Percentiles rank a stretch among this genome's conserved stretches.
Conservation (phyloP, 2,113 vertebrate genomes). For the Alces alces region DNA sequence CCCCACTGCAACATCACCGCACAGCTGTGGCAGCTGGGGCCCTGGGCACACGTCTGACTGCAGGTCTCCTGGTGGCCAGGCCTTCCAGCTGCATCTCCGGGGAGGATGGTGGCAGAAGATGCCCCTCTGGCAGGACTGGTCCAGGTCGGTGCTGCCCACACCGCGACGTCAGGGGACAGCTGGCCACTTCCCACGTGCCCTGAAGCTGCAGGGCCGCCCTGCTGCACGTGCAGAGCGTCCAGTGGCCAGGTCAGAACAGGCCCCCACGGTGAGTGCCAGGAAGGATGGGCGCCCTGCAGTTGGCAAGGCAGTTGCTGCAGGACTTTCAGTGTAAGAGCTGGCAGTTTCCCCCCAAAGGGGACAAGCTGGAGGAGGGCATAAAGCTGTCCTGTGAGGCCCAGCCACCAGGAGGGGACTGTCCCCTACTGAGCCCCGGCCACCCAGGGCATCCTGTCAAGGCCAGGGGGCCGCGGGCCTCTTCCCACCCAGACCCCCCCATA, state of each 20-base stretch:
- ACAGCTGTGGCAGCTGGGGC: fast-evolving
- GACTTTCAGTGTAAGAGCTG: neutral
- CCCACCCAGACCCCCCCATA: fast-evolving
- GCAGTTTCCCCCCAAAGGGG: neutral
- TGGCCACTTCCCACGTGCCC: neutral
- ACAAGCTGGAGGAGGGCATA: no score
- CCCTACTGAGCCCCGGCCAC: fast-evolving
- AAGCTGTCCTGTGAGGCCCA: fast-evolving
- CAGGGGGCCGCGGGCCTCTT: fast-evolving
- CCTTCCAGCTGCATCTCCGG: fast-evolving
- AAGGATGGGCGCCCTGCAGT: fast-evolving
- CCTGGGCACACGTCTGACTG: fast-evolving
- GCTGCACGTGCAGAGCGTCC: fast-evolving
- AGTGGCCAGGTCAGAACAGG: fast-evolving
- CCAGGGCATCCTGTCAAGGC: neutral
- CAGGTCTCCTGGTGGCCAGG: fast-evolving
- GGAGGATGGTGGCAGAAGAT: neutral
- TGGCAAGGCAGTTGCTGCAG: neutral
- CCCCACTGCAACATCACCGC: fast-evolving
- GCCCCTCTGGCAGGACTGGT: fast-evolving
- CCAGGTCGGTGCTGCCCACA: neutral
- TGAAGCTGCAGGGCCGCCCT: fast-evolving
- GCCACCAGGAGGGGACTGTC: no score
- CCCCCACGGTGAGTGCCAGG: neutral
- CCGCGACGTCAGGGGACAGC: fast-evolving